phyloP scores from a whole-genome alignment of 2,888 invertebrate species.

The Lysandra bellargus region DNA sequence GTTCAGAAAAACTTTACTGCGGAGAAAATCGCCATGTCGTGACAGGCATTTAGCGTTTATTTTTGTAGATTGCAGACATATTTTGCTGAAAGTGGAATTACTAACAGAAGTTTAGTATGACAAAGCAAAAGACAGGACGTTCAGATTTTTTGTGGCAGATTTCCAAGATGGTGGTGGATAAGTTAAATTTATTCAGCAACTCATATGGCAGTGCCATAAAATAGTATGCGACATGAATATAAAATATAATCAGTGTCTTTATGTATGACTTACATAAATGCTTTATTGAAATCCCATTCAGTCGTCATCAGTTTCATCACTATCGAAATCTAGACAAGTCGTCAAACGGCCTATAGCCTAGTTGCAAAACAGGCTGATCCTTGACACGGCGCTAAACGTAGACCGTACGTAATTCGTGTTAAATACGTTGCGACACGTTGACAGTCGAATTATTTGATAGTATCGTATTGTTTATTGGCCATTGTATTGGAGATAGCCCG shows the following conservation, averaged over 20 bases:
- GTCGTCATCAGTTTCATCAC: neutral
- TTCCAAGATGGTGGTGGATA: conserved; percentile 8
- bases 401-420: conserved; percentile 23
- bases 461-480: conserved; percentile 32
- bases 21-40: conserved; percentile 7
- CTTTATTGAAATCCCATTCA: neutral
- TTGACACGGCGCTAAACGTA: conserved; percentile 31
- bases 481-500: conserved; percentile 48
- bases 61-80: neutral
- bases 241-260: neutral
- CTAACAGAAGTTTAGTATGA: neutral
- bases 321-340: neutral
- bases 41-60: conserved; percentile 1
- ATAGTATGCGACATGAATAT: neutral
- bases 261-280: neutral
- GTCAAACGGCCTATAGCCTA: conserved; percentile 10
- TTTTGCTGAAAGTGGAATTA: neutral
- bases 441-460: conserved; percentile 33
- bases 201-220: neutral
- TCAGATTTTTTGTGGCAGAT: neutral
- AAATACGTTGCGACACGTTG: conserved; percentile 32
- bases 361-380: conserved; percentile 21
- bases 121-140: conserved; percentile 6
- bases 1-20: conserved; percentile 11
- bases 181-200: conserved; percentile 10